Evolutionary conservation across 2,888 invertebrate species (phyloP), one percentile per base, ranked within the genome.

Genomic region (Nipponacmea schrenckii): DNA sequence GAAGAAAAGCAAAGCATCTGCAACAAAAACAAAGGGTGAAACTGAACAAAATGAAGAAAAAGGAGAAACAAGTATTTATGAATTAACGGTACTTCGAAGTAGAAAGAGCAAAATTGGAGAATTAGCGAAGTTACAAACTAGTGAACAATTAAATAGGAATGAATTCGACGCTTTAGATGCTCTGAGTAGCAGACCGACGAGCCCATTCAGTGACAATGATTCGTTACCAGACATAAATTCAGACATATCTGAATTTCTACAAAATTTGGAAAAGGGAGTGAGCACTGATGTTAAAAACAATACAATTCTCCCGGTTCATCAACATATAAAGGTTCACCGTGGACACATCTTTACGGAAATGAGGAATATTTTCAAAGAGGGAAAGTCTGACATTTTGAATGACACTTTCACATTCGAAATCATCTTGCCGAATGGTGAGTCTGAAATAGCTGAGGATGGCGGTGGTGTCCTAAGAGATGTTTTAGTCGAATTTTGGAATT

Each of bases 401-500:
- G 20, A 56, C 56, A 24, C 20, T 56, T 56, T 56, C 20, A 56
- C 50, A 56, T 56, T 56, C 20, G 50, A 56, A 56, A 56, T 56
- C n/a, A 20, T 56, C 8, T 56, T 56, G 20, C 50, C 50, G n/a
- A 56, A 56, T 56, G 56, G 56, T 56, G 56, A 56, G 24, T 20
- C n/a, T 20, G 56, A 56, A 56, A 56, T 56, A 56, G 56, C 56
- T n/a, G 56, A 56, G 4, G 56, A 56, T 24, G 56, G 56, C 24
- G 56, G 56, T 20, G 56, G 56, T 56, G 56, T 56, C n/a, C 24
- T 56, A 8, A 56, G 56, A 24, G 56, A 56, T 56, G 8, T 56
- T 56, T 24, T 56, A n/a, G 56, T 56, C 8, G 56, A 56, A 56
- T 56, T 56, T 56, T 56, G 56, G 56, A 56, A 56, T 56, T n/a